Conservation (phyloP, 2,113 vertebrate species). For the Coreoperca whiteheadi region DNA sequence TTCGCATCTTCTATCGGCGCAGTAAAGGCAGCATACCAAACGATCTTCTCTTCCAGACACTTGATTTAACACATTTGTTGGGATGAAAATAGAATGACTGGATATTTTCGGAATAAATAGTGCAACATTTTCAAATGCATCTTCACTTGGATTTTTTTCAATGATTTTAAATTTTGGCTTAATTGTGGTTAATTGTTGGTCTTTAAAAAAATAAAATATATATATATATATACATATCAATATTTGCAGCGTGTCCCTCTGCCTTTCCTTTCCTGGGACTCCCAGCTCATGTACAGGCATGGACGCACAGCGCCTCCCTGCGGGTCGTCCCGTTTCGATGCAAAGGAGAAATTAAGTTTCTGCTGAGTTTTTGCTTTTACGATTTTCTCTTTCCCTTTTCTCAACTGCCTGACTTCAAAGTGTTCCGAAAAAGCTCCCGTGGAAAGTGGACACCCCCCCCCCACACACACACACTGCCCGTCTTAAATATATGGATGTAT, state of each 20-base stretch:
- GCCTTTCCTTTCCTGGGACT: slow-evolving; percentile 23
- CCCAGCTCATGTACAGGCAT: slow-evolving; percentile 18
- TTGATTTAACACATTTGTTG: background rate
- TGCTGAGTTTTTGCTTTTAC: background rate
- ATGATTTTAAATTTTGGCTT: rapidly evolving
- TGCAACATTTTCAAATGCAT: background rate
- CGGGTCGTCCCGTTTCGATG: slow-evolving; percentile 51
- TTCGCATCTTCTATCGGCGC: background rate
- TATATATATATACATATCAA: too few relatives aligned
- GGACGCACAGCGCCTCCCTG: slow-evolving; percentile 84
- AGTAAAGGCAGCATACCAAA: background rate
- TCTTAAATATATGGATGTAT: background rate
- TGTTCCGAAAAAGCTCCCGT: background rate
- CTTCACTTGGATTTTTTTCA: background rate
- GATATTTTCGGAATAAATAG: background rate
- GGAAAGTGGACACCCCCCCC: too few relatives aligned
- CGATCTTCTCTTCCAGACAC: background rate
- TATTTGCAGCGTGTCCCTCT: slow-evolving; percentile 5
- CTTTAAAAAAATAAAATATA: too few relatives aligned
- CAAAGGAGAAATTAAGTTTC: background rate
- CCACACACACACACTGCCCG: too few relatives aligned
- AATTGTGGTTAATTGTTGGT: background rate
- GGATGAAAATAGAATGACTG: background rate
- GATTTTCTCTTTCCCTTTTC: background rate
- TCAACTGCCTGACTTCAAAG: background rate